Percentiles rank a stretch among this genome's conserved stretches.
Conservation (phyloP, 2,113 vertebrate species). For the Fulica atra region DNA sequence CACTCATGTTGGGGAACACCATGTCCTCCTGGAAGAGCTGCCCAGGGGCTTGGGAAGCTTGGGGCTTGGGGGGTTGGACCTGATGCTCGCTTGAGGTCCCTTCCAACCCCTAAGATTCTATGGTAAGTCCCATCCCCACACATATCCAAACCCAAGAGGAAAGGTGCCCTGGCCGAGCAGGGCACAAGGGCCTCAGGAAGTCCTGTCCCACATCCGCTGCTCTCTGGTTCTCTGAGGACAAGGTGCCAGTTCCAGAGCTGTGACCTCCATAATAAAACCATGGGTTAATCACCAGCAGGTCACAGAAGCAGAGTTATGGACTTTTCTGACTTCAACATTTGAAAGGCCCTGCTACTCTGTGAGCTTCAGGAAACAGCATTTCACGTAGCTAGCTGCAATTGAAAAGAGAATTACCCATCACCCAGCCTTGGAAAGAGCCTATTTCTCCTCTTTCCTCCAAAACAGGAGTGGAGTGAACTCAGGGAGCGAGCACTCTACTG, state of each 20-base stretch:
- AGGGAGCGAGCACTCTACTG: background rate
- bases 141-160: background rate
- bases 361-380: background rate
- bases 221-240: background rate
- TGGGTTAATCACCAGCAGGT: background rate
- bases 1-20: rapidly evolving
- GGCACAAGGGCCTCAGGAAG: background rate
- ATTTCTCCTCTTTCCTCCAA: background rate
- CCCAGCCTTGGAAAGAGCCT: background rate
- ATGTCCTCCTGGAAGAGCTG: background rate
- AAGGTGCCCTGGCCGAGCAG: background rate
- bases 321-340: background rate
- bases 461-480: background rate
- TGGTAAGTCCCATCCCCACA: background rate
- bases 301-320: background rate
- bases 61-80: too few relatives aligned
- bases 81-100: too few relatives aligned
- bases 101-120: too few relatives aligned
- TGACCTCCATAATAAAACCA: background rate
- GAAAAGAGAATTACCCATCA: background rate
- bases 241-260: background rate
- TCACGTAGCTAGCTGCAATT: background rate
- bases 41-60: background rate
- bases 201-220: background rate
- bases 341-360: background rate